Base-by-base conservation (phyloP, 2,888 invertebrate species). In the Drosophila diplacantha region DNA sequence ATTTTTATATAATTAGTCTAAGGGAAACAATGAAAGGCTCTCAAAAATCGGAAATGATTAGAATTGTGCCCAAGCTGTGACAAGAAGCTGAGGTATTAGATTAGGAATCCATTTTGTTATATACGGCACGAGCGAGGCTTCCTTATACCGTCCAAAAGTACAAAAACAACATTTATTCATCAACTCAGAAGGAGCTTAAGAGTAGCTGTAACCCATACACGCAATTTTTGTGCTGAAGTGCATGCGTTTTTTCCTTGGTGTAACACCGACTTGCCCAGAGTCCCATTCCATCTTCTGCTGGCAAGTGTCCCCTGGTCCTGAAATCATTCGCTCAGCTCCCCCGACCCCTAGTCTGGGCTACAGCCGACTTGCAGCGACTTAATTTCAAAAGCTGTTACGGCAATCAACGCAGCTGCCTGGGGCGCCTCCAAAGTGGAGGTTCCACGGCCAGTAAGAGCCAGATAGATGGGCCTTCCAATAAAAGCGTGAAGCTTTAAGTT, bases 311-410 rank as follows among this genome's bases (percentile, higher is more conserved):
- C 65, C 49, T 20, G 55, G 37, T 32, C 41, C 41, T 47, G 47
- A 22, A 34, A 20, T 55, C 53, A 29, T 35, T 55, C 51, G 35
- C 52, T 37, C 18, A 18, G 29, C 18, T 20, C 35, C 31, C 22
- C 12, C 18, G 20, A 20, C 39, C 46, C 52, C n/a, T 38, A 5
- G 14, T 38, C 38, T n/a, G 37, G 41, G 57, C 71, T 58, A 58
- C 59, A 62, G 59, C 39, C 56, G 57, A 58, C 74, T 73, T 46
- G 63, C 76, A 69, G 69, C 63, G 69, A 81, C 75, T 81, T 83
- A 69, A 83, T 81, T 81, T 76, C 69, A 83, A 81, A 83, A 81
- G 80, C 79, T 79, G 76, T 79, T 81, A 79, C 69, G 73, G 70
- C 83, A 78, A 83, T 81, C 82, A 83, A 59, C 62, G 64, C 78